Percentiles rank a stretch among this genome's conserved stretches.
These are phyloP conservation scores for Hemiprocne comata DNA, from an alignment of 2,113 vertebrate species.

Conservation along the genomic window DNA sequence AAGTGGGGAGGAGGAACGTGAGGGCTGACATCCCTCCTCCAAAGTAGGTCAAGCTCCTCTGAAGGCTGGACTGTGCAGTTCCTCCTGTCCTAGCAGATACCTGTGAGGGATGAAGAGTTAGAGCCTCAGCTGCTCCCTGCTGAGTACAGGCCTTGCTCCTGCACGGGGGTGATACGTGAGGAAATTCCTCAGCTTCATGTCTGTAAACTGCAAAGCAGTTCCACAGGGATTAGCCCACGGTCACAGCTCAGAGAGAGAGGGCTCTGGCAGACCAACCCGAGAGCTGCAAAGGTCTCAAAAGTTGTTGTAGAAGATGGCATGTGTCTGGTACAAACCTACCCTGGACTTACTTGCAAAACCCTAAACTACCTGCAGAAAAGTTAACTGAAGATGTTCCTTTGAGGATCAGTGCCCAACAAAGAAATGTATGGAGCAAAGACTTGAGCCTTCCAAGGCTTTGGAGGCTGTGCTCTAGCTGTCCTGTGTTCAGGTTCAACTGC, in stretches of 20 bases:
- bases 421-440: not conserved
- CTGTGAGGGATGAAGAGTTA: not conserved
- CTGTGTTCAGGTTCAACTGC: not conserved
- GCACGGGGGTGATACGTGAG: fast-evolving
- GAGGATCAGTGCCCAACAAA: too few species aligned
- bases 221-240: fast-evolving
- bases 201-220: not conserved
- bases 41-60: conserved; percentile 33
- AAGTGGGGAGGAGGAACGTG: not conserved
- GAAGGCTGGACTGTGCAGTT: not conserved
- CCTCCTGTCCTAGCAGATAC: not conserved
- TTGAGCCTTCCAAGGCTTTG: not conserved
- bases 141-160: not conserved
- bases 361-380: not conserved
- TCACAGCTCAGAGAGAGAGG: not conserved
- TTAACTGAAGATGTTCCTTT: not conserved
- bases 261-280: not conserved
- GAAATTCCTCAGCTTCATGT: fast-evolving
- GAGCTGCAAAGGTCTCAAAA: not conserved
- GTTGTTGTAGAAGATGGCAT: not conserved
- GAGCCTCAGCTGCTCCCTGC: not conserved
- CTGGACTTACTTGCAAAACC: not conserved
- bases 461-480: not conserved
- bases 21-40: not conserved
- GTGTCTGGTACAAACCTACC: not conserved